Base-by-base conservation (phyloP, 2,888 invertebrate genomes). In the Drosophila mimetica region DNA sequence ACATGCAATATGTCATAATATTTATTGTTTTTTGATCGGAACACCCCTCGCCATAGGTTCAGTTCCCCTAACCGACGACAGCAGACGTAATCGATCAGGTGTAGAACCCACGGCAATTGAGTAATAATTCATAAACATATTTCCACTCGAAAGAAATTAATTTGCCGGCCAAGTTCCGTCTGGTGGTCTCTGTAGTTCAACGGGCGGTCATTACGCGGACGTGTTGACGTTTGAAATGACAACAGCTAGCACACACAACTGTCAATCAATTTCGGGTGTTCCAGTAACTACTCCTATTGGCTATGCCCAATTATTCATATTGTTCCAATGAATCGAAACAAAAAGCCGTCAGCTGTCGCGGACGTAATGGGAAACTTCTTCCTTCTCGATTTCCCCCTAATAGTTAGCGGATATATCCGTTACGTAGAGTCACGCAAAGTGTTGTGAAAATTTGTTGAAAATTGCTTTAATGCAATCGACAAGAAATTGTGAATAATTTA, bases 81-180 rank as follows among this genome's bases (percentile, higher is more conserved):
- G 13, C 58, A 55, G 47, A 44, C 51, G 63, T 85, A 85, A 85
- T 85, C 88, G 84, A 85, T 85, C 84, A 85, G 84, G 84, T 85
- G 84, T 75, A 63, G 58, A 65, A 64, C 44, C 63, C 51, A 58
- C 57, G 54, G 60, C 77, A 82, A 89, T 86, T 80, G 78, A 79
- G 67, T 75, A 89, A 89, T 88, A 89, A 86, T 88, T 89, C 85
- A 89, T 89, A 83, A 80, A 88, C 67, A 83, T 83, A 86, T 87
- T 84, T 85, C 79, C 77, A 75, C 71, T 79, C 58, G 72, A 63
- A 67, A 57, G 70, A 70, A 81, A 87, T 84, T 88, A 78, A 89
- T 83, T 89, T 86, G 72, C 80, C 41, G 44, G 54, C 30, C 57
- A 53, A 39, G 64, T 63, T 64, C 50, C 39, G 42, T 42, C 37